Evolutionary conservation across 2,797 vertebrate species (phyloP), one percentile per base, ranked within the genome.

Genomic region (Ptychadena robeensis): DNA sequence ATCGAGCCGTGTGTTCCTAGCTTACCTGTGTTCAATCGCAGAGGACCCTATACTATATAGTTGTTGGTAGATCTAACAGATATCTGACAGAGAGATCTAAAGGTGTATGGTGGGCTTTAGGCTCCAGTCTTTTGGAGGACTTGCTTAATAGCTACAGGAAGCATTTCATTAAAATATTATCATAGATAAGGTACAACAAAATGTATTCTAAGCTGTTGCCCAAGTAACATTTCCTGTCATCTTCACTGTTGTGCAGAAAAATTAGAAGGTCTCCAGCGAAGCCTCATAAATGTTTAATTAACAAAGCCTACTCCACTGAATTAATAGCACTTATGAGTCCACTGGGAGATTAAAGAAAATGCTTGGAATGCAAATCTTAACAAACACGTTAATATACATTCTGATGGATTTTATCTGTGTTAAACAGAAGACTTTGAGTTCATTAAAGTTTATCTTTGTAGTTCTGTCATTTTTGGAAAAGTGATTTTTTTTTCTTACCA

Each of bases 221-320:
- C 27, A 25, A 48, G n/a, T 57, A 72, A 30, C 67, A 73, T 38
- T 40, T 75, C 35, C 32, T 35, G 61, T 59, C 59, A 67, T 79
- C 75, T 73, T 35, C 40, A 31, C 38, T 73, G 59, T 48, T 40
- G 69, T 48, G 64, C 32, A 28, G 11, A 80, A 57, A 73, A 59
- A 76, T 53, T 75, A 14, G 48, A 66, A 53, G 82, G 32, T 77
- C 14, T 38, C 79, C 78, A 81, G 8, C 79, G 78, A 87, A 88
- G 76, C 59, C 40, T 63, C 5, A 83, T 70, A 76, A 83, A 85
- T 82, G 25, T 80, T 53, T 64, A 85, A 82, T 79, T 28, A 86
- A 40, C 31, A 40, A 66, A 68, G 77, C 74, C 22, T 70, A 38
- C 76, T 86, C 70, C 77, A 63, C 66, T 44, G 66, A 79, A 71